A percentile compares a stretch with the other conserved stretches of the same genome.
Conservation (phyloP, 2,797 vertebrate species). For the Lerista edwardsae region DNA sequence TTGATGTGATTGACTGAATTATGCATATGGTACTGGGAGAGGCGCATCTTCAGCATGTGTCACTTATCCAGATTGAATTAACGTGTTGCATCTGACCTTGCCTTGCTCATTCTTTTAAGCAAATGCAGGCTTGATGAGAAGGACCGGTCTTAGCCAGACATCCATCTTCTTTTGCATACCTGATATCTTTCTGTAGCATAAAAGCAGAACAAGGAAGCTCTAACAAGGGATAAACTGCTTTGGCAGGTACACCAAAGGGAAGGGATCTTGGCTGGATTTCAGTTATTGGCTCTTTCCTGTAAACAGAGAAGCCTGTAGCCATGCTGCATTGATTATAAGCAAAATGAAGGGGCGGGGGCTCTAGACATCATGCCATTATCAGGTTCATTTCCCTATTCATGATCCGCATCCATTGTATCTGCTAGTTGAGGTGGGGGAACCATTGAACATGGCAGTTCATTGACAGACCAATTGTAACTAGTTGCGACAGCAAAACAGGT, state of each 20-base stretch:
- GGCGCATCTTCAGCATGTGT: slow-evolving; percentile 45
- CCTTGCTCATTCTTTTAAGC: slow-evolving; percentile 65
- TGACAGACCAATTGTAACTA: too few species aligned
- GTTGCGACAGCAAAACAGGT: too few species aligned
- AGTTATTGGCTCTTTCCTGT: too few species aligned
- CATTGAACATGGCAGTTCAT: neutral
- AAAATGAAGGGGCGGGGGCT: too few species aligned
- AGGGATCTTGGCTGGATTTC: too few species aligned
- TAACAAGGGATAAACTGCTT: neutral
- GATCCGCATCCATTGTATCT: neutral
- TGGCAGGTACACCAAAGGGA: neutral
- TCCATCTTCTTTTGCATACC: neutral
- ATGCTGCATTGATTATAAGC: too few species aligned
- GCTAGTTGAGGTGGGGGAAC: neutral
- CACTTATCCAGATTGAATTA: slow-evolving; percentile 66
- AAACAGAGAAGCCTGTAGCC: too few species aligned
- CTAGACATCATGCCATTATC: too few species aligned
- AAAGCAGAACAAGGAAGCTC: neutral
- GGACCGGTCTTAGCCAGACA: slow-evolving; percentile 57
- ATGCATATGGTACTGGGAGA: slow-evolving; percentile 28
- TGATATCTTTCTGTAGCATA: neutral
- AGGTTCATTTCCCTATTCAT: too few species aligned
- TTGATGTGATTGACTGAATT: slow-evolving; percentile 32
- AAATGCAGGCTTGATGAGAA: slow-evolving; percentile 59
- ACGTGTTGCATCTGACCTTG: slow-evolving; percentile 62